Percentiles rank a stretch among this genome's conserved stretches.
phyloP scores from a whole-genome alignment of 2,888 invertebrate species.

The Cyclophora albipunctata region DNA sequence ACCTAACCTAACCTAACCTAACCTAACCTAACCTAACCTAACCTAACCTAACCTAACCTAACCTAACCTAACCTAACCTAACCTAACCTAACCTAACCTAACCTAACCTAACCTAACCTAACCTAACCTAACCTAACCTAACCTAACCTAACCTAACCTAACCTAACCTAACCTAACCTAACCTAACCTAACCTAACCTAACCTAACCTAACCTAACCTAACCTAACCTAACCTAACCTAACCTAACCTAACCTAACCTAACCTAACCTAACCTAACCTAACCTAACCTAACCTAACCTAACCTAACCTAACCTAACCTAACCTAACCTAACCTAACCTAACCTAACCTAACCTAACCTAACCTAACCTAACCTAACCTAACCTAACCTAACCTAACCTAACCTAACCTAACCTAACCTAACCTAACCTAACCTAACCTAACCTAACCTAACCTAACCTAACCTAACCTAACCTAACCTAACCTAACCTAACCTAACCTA shows the following conservation, averaged over 20 bases:
- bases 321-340: slow-evolving; percentile 11
- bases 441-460: slow-evolving; percentile 8
- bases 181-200: slow-evolving; percentile 15
- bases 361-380: slow-evolving; percentile 11
- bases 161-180: slow-evolving; percentile 13
- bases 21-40: slow-evolving; percentile 15
- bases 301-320: slow-evolving; percentile 13
- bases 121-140: slow-evolving; percentile 14
- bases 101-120: slow-evolving; percentile 14
- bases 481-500: slow-evolving; percentile 12
- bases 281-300: slow-evolving; percentile 15
- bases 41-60: slow-evolving; percentile 15
- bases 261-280: slow-evolving; percentile 14
- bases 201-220: slow-evolving; percentile 3
- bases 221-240: slow-evolving; percentile 13
- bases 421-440: slow-evolving; percentile 8
- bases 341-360: slow-evolving; percentile 8
- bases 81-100: slow-evolving; percentile 16
- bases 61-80: slow-evolving; percentile 16
- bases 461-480: slow-evolving; percentile 11
- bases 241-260: slow-evolving; percentile 16
- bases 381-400: slow-evolving; percentile 10
- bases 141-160: slow-evolving; percentile 12
- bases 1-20: slow-evolving; percentile 16
- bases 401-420: slow-evolving; percentile 9